Percentiles rank a stretch among this genome's conserved stretches.
phyloP scores from a whole-genome alignment of 2,888 invertebrate genomes.

The Trissolcus brochymenae region DNA sequence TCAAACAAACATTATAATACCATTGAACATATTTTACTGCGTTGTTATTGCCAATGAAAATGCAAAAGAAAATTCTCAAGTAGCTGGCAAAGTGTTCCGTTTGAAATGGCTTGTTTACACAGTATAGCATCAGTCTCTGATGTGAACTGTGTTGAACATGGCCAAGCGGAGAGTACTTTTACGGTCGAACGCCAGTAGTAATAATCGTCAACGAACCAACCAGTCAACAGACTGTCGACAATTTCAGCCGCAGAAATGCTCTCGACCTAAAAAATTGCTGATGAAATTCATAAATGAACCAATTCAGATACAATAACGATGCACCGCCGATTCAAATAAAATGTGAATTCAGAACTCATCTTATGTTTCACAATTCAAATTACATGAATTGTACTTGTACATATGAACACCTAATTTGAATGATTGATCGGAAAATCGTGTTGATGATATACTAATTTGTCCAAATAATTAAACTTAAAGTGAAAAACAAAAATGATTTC shows the following conservation, averaged over 20 bases:
- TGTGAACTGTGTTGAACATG: conserved; percentile 14
- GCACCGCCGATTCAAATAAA: not conserved
- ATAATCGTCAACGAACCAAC: conserved; percentile 1
- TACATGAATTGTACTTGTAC: not conserved
- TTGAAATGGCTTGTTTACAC: conserved; percentile 20
- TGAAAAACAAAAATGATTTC: too few relatives aligned
- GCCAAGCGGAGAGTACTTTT: conserved; percentile 11
- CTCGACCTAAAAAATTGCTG: conserved; percentile 3
- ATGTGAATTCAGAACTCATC: not conserved
- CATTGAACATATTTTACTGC: too few relatives aligned
- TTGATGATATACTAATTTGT: too few relatives aligned
- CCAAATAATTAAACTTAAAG: not conserved
- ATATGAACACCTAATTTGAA: conserved; percentile 1
- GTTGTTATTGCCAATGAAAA: too few relatives aligned
- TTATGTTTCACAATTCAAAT: not conserved
- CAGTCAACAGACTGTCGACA: conserved; percentile 3
- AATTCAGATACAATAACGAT: not conserved
- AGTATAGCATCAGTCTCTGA: conserved; percentile 15
- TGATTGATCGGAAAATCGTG: too few relatives aligned
- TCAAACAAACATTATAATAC: too few relatives aligned
- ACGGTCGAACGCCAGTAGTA: conserved; percentile 22
- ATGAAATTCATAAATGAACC: not conserved
- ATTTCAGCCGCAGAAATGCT: not conserved
- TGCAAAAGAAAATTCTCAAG: conserved; percentile 7
- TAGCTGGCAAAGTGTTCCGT: conserved; percentile 5